Evolutionary conservation across 1,140 invertebrate genomes (phyloP), one percentile per base, ranked within the genome.

Genomic region (Chironomus striatipennis): DNA sequence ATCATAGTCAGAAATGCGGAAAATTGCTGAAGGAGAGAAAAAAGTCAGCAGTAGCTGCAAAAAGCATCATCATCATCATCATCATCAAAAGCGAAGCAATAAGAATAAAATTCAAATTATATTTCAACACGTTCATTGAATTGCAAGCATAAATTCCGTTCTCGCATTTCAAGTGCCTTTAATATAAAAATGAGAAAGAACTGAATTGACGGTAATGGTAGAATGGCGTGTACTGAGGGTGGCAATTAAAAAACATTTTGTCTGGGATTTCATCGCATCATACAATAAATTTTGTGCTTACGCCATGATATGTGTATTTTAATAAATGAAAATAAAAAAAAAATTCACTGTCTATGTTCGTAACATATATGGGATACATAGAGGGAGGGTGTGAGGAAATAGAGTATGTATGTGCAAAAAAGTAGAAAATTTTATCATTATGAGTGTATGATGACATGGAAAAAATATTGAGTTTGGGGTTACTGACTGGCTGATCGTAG

Each of bases 291-390:
- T 67, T 17, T 67, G 64, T 67, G 64, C 64, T 67, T 67, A 17
- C 18, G 64, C 64, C 64, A 67, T 67, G 64, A 67, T 67, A 67
- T 67, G 18, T 67, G 64, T 67, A 47, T 67, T 67, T 67, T 67
- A 67, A 67, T 67, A 67, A 67, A 67, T 67, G 64, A 67, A 67
- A 17, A 15, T n/a, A n/a, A 47, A 47, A 47, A 47, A 10, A 47
- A 4, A 47, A 4, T 47, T 5, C 8, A 47, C 43, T 15, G 43
- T 47, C 8, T 47, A 15, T 47, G 43, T 34, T 2, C 24, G 24
- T 34, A 34, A 34, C 24, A 34, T 34, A 34, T 34, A 34, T 34
- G n/a, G n/a, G n/a, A 34, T 34, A 34, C 24, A 34, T 34, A 34
- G 24, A 34, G 24, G 24, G 24, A 34, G 24, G 24, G 5, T 34